These are phyloP conservation scores for Podarcis lilfordi DNA, from an alignment of 2,797 vertebrate species.

Conservation along the genomic window DNA sequence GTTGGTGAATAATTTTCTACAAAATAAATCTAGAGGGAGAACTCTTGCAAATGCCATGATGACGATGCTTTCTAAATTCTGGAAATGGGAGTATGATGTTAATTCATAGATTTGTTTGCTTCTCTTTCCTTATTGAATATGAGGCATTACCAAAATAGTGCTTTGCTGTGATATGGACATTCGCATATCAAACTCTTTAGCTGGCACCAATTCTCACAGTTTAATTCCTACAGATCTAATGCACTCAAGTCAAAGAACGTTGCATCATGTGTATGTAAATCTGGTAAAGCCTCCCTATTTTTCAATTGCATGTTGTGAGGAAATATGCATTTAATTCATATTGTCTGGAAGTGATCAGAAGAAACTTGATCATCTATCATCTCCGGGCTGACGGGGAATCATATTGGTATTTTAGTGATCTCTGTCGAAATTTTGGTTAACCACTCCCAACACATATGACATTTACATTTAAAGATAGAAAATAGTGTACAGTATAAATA, in stretches of 20 bases:
- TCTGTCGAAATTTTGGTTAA: background rate
- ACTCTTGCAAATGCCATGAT: no score
- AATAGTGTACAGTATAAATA: no score
- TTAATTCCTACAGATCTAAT: constrained; percentile 1
- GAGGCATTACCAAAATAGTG: background rate
- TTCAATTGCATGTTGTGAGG: rapidly evolving
- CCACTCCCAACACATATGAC: background rate
- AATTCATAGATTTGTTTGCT: no score
- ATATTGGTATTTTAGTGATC: background rate
- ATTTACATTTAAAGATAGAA: constrained; percentile 29
- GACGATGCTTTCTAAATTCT: no score
- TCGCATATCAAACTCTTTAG: constrained; percentile 8
- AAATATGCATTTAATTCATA: background rate
- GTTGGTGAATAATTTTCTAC: background rate
- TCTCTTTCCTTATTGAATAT: no score
- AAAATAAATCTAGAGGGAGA: background rate
- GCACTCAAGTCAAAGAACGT: background rate
- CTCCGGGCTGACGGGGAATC: background rate
- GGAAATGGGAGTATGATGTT: no score
- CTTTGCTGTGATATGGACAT: background rate
- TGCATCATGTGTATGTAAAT: background rate
- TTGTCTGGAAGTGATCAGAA: background rate
- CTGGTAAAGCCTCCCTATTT: background rate
- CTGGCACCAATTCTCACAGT: background rate
- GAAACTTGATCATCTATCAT: background rate